Base-by-base conservation (phyloP, 2,797 vertebrate species). In the Tinamus major region DNA sequence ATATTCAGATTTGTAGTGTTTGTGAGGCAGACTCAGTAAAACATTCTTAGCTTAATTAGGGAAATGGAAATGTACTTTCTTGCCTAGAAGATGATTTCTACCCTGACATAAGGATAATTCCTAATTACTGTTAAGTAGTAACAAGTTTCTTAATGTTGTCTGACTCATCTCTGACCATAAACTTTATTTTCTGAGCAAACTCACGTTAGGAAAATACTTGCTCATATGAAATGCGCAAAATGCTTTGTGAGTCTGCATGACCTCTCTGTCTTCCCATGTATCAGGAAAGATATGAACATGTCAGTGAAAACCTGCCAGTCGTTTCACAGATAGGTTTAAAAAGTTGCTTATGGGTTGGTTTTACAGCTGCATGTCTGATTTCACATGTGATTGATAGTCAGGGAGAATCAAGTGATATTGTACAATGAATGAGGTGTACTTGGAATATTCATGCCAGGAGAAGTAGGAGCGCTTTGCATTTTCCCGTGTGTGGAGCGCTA, bases 401-500 rank as follows among this genome's bases (percentile, higher is more conserved):
- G n/a, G 18, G 44, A 58, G 61, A 81, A 48, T 33, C 6, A 5
- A 58, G 29, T 39, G 21, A 15, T n/a, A 0, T 24, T 6, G 0
- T 63, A 61, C 46, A 27, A 27, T 7, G 21, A 78, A 16, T 1
- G 4, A 46, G 55, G 14, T 33, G 61, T 44, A 37, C 72, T 46
- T 58, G 6, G 53, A 44, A 6, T 0, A 0, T 24, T 1, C 8
- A 3, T 76, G 26, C 24, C 37, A 58, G 58, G 39, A 6, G 69
- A 87, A 80, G n/a, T 20, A 5, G 0, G 0, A 27, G 58, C 59
- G 24, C 56, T 70, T 44, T 53, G 27, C 0, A 0, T 51, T 44
- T 78, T 42, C 3, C 0, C 17, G 4, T 18, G 42, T 10, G 3
- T 56, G 87, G 31, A 9, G 62, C n/a, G 37, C 79, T 0, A 0